Conservation (phyloP, 2,113 vertebrate genomes). For the Mobula birostris region DNA sequence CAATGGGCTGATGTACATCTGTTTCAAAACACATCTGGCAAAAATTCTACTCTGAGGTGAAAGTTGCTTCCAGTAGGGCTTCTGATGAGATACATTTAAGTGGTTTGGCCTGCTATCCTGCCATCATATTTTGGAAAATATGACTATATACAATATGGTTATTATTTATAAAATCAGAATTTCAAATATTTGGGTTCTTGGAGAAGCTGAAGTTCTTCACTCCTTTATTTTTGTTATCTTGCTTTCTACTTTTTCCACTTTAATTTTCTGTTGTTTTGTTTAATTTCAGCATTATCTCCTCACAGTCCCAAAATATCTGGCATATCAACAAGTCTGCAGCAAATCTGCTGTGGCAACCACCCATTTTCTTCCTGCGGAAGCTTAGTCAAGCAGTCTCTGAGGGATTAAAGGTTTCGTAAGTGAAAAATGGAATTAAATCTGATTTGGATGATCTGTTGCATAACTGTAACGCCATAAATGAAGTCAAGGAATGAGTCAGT, state of each 20-base stretch:
- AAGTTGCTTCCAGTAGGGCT: not conserved
- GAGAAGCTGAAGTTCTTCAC: not conserved
- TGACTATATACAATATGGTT: not conserved
- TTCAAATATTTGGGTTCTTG: not conserved
- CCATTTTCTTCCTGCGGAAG: slow-evolving; percentile 15
- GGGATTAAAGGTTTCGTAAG: slow-evolving; percentile 15
- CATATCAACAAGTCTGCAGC: not conserved
- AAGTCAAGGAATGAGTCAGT: not conserved
- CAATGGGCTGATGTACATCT: not conserved
- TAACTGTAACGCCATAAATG: slow-evolving; percentile 5
- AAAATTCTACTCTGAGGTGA: not conserved
- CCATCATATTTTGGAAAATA: not conserved
- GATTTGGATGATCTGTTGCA: slow-evolving; percentile 29
- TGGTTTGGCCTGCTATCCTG: not conserved
- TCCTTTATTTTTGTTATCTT: not conserved
- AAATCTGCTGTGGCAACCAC: slow-evolving; percentile 32
- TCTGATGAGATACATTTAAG: not conserved
- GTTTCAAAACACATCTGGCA: not conserved
- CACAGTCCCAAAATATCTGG: not conserved
- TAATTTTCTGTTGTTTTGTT: not conserved
- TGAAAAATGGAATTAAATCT: slow-evolving; percentile 19
- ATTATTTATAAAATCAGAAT: not conserved
- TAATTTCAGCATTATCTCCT: not conserved
- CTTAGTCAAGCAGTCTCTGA: not conserved
- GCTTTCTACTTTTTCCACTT: not conserved